Base-by-base conservation (phyloP, 2,888 invertebrate genomes). In the Platycheirus albimanus region DNA sequence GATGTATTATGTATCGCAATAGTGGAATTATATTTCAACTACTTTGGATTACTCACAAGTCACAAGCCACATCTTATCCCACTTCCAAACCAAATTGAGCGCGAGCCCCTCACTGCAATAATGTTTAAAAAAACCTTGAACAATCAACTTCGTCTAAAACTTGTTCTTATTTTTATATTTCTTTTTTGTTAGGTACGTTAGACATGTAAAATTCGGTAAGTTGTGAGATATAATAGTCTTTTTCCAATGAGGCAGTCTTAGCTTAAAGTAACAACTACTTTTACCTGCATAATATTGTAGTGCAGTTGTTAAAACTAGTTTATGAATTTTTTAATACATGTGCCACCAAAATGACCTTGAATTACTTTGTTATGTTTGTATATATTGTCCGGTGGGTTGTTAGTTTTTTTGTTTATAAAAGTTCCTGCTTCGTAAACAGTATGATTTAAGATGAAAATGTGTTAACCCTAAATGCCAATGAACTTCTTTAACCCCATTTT, bases 1-100 rank as follows among this genome's bases (percentile, higher is more conserved):
- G 47, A 58, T 47, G 61, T 71, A 10, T 41, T 5, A 15, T 41
- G 2, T 11, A 71, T 72, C 17, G 78, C 58, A 78, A 81, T 66
- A 76, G 52, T 33, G 1, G 52, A 33, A 54, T 13, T 47, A 76
- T 28, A 81, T 76, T 81, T 81, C 76, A 71, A 41, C 76, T 71
- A 61, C 24, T 43, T 67, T 70, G 41, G 56, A 58, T 74, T 70
- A 70, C 80, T 75, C 80, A 80, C 47, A 52, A 45, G n/a, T n/a
- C n/a, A n/a, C n/a, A n/a, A n/a, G n/a, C n/a, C n/a, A n/a, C n/a
- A n/a, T n/a, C 28, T n/a, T 0, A 38, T 38, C 58, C 66, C 41
- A 76, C 70, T 51, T 56, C 4, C 7, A 70, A 36, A 41, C 17
- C 61, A n/a, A 72, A 70, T 13, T 0, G 30, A 24, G 49, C n/a